A percentile compares a stretch with the other conserved stretches of the same genome.
These are phyloP conservation scores for Spisula subtruncata DNA, from an alignment of 2,888 invertebrate genomes.

Conservation along the genomic window DNA sequence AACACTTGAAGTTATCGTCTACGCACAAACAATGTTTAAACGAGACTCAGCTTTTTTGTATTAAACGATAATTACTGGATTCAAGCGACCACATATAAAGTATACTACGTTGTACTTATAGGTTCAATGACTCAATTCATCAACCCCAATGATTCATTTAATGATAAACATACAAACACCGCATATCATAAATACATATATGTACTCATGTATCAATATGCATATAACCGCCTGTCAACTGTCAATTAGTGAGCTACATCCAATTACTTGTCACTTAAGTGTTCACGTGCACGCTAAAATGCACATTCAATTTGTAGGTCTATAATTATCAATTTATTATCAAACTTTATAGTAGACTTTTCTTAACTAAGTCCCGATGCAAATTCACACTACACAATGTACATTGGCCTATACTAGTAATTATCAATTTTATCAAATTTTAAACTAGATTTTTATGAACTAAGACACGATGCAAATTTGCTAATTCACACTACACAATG, in stretches of 20 bases:
- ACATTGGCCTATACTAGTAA: too few species aligned
- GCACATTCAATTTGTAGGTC: background rate
- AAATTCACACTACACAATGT: background rate
- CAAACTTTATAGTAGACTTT: too few species aligned
- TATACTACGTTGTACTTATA: background rate
- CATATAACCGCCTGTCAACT: constrained; percentile 4
- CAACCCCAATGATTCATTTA: background rate
- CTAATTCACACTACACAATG: too few species aligned
- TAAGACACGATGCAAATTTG: too few species aligned
- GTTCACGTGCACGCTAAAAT: background rate
- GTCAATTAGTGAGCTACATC: background rate
- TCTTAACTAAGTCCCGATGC: background rate
- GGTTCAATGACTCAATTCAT: background rate
- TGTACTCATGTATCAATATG: background rate
- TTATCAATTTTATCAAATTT: too few species aligned
- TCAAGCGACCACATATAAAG: background rate
- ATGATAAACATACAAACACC: background rate
- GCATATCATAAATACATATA: background rate
- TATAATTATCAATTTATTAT: too few species aligned
- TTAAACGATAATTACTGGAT: background rate
- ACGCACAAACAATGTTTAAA: background rate
- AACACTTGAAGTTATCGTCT: background rate
- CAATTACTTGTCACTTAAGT: background rate
- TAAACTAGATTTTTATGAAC: too few species aligned
- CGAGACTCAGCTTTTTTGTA: background rate